phyloP scores from a whole-genome alignment of 2,113 vertebrate genomes.

The Edolisoma coerulescens region DNA sequence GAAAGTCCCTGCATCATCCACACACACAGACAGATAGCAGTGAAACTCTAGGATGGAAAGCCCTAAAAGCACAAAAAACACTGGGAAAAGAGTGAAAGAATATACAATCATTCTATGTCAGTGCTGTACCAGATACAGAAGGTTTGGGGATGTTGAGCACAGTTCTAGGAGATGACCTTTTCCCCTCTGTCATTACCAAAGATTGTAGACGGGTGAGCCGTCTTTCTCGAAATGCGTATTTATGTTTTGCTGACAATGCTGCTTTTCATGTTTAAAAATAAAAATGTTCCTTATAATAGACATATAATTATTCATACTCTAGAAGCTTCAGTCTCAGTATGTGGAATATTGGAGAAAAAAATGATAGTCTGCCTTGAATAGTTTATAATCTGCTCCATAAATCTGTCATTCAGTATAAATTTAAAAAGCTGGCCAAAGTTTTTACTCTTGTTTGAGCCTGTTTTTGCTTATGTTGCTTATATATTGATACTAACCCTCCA shows the following conservation, averaged over 20 bases:
- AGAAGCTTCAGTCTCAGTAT: neutral
- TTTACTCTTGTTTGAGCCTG: neutral
- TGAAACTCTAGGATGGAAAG: constrained; percentile 2
- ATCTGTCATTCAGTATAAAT: constrained; percentile 5
- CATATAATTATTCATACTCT: constrained; percentile 18
- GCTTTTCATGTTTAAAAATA: constrained; percentile 20
- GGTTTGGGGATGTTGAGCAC: neutral
- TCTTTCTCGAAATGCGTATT: neutral
- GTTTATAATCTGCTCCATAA: neutral
- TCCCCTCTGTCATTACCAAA: neutral
- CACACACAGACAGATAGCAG: constrained; percentile 12
- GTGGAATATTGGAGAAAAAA: neutral
- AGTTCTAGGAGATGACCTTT: neutral
- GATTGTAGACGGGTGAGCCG: neutral
- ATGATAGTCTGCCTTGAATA: neutral
- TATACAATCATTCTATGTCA: neutral
- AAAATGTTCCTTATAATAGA: neutral
- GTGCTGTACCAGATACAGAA: neutral
- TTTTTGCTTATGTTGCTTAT: neutral
- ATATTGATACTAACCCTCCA: neutral
- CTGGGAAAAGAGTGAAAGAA: neutral
- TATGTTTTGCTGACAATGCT: neutral
- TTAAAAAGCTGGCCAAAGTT: neutral
- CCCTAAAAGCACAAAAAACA: neutral
- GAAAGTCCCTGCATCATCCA: constrained; percentile 27